These are phyloP conservation scores for Spea multiplicata DNA, from an alignment of 2,113 vertebrate species.

Conservation along the genomic window DNA sequence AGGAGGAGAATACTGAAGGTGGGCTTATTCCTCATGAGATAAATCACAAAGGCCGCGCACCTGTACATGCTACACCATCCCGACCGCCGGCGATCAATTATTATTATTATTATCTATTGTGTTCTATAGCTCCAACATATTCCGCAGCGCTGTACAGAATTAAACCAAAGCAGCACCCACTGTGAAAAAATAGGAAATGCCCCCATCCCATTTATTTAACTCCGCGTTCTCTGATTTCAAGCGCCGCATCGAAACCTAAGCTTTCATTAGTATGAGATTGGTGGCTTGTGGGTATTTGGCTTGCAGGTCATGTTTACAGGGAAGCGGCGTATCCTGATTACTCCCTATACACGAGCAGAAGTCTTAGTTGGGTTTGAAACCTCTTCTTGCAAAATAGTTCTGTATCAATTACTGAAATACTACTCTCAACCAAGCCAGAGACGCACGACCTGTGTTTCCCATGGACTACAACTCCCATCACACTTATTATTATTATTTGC, in stretches of 20 bases:
- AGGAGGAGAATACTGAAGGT: not conserved
- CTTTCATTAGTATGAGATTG: conserved; percentile 22
- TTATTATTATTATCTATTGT: too few species aligned
- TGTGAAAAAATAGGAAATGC: not conserved
- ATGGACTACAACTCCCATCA: too few species aligned
- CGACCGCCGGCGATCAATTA: too few species aligned
- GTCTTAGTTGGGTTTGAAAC: not conserved
- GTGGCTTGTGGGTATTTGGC: conserved; percentile 1
- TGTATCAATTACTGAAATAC: not conserved
- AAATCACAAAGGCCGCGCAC: conserved; percentile 35
- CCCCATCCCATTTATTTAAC: not conserved
- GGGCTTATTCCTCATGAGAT: conserved; percentile 18
- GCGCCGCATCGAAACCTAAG: not conserved
- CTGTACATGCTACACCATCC: conserved; percentile 21
- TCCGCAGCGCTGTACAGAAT: not conserved
- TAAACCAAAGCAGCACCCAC: not conserved
- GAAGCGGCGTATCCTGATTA: not conserved
- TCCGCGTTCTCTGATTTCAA: not conserved
- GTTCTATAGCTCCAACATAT: too few species aligned
- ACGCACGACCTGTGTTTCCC: too few species aligned
- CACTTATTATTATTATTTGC: too few species aligned
- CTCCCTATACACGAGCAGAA: not conserved
- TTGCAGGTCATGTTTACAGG: conserved; percentile 31
- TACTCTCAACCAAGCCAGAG: not conserved
- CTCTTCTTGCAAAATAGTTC: not conserved